phyloP scores from a whole-genome alignment of 1,140 invertebrate species.

The Monochamus saltuarius region DNA sequence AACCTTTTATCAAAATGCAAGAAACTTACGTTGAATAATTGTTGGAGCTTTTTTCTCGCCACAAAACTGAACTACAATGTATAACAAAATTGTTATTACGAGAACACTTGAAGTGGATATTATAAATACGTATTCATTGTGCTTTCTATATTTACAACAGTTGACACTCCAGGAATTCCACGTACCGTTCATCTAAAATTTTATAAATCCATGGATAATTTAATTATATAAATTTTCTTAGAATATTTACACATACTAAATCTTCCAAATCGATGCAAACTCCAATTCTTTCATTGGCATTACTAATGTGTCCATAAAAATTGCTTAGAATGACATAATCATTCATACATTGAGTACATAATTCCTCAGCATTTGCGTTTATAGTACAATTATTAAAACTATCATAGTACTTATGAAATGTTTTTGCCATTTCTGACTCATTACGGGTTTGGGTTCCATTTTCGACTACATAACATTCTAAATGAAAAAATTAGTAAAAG shows the following conservation, averaged over 20 bases:
- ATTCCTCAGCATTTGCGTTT: slow-evolving; percentile 40
- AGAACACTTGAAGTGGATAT: slow-evolving; percentile 54
- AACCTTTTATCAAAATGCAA: not conserved
- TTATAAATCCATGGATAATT: not conserved
- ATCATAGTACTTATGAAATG: slow-evolving; percentile 54
- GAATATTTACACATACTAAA: slow-evolving; percentile 51
- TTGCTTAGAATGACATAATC: slow-evolving; percentile 55
- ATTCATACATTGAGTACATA: slow-evolving; percentile 56
- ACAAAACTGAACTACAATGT: slow-evolving; percentile 54
- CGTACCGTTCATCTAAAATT: slow-evolving; percentile 61
- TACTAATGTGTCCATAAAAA: slow-evolving; percentile 58
- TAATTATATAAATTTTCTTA: slow-evolving; percentile 4
- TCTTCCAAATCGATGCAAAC: slow-evolving; percentile 63
- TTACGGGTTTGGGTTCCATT: slow-evolving; percentile 45
- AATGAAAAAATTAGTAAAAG: slow-evolving; percentile 42
- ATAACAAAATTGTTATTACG: slow-evolving; percentile 56
- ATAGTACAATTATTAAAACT: slow-evolving; percentile 53
- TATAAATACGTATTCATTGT: slow-evolving; percentile 58
- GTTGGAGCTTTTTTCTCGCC: slow-evolving; percentile 40
- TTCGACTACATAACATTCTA: slow-evolving; percentile 57
- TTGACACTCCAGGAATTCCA: slow-evolving; percentile 58
- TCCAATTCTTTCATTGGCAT: slow-evolving; percentile 57
- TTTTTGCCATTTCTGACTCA: slow-evolving; percentile 53
- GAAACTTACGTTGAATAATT: slow-evolving; percentile 49
- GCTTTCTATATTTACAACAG: slow-evolving; percentile 57